Evolutionary conservation across 2,113 vertebrate genomes (phyloP).

Genomic region (Cebidichthys violaceus): DNA sequence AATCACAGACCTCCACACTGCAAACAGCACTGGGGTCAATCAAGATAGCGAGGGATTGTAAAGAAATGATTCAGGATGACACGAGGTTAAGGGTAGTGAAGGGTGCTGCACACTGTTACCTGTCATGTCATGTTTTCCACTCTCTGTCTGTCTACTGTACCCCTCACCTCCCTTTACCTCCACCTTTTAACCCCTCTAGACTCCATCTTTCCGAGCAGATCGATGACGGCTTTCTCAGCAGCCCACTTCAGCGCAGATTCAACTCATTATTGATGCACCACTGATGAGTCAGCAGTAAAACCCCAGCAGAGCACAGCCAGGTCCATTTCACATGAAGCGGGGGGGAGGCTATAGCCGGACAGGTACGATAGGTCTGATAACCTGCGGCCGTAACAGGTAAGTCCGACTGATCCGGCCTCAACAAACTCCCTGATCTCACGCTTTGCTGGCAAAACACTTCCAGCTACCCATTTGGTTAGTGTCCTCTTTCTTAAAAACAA

Average conservation of each 20-base stretch:
- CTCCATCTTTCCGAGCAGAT: slow-evolving; percentile 44
- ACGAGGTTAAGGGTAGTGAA: slow-evolving; percentile 33
- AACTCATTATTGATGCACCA: slow-evolving; percentile 50
- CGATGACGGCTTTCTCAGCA: slow-evolving; percentile 64
- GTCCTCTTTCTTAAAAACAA: slow-evolving; percentile 18
- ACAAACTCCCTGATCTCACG: slow-evolving; percentile 51
- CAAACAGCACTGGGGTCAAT: slow-evolving; percentile 31
- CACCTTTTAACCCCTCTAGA: slow-evolving; percentile 34
- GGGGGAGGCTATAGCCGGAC: slow-evolving; percentile 12
- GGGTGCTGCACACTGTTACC: background rate
- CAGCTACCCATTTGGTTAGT: slow-evolving; percentile 33
- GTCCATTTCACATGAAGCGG: slow-evolving; percentile 51
- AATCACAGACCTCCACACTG: slow-evolving; percentile 36
- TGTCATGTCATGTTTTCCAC: background rate
- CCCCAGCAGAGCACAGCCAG: slow-evolving; percentile 37
- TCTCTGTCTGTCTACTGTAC: background rate
- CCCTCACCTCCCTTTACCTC: background rate
- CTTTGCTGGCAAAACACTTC: slow-evolving; percentile 5
- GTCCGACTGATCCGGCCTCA: slow-evolving; percentile 29
- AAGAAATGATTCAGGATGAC: slow-evolving; percentile 23
- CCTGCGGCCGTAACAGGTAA: slow-evolving; percentile 47
- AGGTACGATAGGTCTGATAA: slow-evolving; percentile 49
- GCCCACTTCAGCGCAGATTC: slow-evolving; percentile 51
- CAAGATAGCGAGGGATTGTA: slow-evolving; percentile 34
- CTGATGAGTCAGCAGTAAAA: slow-evolving; percentile 68